Conservation (phyloP, 2,113 vertebrate species). For the Coracopsis vasa region DNA sequence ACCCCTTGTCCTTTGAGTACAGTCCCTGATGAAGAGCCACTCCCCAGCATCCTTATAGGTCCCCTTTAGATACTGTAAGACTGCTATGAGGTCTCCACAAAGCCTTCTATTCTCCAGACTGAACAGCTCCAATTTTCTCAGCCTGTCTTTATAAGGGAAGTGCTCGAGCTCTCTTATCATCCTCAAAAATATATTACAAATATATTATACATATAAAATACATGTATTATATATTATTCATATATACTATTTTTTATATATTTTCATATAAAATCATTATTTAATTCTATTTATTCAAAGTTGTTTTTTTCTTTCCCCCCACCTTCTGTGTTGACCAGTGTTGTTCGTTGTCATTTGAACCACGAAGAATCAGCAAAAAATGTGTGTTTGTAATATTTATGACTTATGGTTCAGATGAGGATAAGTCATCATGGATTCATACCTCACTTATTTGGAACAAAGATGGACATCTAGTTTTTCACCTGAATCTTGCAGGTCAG, state of each 20-base stretch:
- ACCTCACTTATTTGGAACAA: neutral
- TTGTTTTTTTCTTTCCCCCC: neutral
- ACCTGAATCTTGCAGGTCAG: conserved; percentile 32
- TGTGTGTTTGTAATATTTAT: neutral
- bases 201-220: neutral
- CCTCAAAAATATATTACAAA: neutral
- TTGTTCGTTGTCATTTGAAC: neutral
- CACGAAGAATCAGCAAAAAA: neutral
- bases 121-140: neutral
- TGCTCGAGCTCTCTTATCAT: neutral
- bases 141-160: neutral
- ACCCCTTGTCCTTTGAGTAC: neutral
- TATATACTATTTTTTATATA: neutral
- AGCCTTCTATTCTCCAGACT: neutral
- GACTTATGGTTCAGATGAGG: neutral
- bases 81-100: neutral
- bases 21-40: neutral
- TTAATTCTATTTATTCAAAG: neutral
- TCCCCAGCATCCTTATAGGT: neutral
- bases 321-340: neutral
- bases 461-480: neutral
- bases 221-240: neutral
- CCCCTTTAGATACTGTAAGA: neutral
- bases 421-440: neutral
- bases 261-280: neutral